These are phyloP conservation scores for Semaprochilodus insignis DNA, from an alignment of 2,797 vertebrate species.

Conservation along the genomic window DNA sequence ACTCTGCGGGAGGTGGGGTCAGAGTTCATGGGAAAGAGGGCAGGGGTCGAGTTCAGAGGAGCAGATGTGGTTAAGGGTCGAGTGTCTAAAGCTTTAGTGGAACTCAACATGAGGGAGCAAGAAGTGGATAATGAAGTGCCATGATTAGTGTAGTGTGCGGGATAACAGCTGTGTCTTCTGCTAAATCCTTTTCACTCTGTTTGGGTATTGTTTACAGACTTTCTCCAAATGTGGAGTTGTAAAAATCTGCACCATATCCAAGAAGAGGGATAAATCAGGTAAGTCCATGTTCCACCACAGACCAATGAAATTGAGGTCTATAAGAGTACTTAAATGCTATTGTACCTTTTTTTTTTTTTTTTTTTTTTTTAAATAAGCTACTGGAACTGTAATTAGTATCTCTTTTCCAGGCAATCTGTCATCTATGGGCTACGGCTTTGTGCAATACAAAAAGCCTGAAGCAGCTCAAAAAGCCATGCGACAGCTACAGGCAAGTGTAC, in stretches of 20 bases:
- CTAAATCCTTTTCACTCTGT: not conserved
- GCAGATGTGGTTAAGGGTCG: not conserved
- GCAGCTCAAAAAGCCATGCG: constrained; percentile 91
- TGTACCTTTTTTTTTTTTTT: not conserved
- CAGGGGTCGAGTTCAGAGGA: not conserved
- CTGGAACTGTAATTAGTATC: not conserved
- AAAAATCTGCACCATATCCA: constrained; percentile 90
- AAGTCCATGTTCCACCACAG: not conserved
- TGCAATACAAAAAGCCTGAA: constrained; percentile 89
- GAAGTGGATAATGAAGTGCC: not conserved
- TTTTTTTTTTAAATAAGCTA: not conserved
- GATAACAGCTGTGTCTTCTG: not conserved
- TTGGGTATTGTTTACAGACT: constrained; percentile 70
- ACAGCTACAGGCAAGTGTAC: constrained; percentile 85
- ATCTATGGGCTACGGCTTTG: constrained; percentile 97
- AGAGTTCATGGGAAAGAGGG: not conserved
- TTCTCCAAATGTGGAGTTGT: constrained; percentile 90
- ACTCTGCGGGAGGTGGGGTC: constrained; percentile 81
- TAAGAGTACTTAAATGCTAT: too few relatives aligned
- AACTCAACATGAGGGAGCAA: not conserved
- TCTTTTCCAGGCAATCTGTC: constrained; percentile 81
- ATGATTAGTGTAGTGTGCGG: not conserved
- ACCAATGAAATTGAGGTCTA: not conserved
- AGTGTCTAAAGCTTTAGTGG: not conserved
- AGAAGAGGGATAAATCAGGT: constrained; percentile 95